Evolutionary conservation across 2,113 vertebrate genomes (phyloP).

Genomic region (Gasterosteus nipponicus): DNA sequence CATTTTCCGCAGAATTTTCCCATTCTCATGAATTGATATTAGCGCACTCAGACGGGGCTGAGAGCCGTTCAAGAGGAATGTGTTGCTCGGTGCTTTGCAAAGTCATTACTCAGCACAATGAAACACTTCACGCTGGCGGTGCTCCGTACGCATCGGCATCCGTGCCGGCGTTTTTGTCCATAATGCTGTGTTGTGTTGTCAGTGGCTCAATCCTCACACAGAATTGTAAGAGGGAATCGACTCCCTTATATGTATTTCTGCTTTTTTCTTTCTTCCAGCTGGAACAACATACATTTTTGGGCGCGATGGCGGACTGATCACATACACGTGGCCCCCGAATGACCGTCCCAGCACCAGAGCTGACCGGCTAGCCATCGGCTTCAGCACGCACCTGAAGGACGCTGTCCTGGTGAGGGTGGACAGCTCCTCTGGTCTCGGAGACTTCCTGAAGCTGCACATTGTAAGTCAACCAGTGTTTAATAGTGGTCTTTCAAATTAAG

Average conservation of each 20-base stretch:
- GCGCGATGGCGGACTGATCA: conserved; percentile 96
- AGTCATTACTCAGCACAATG: conserved; percentile 67
- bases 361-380: conserved; percentile 97
- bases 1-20: conserved; percentile 47
- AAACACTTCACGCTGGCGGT: conserved; percentile 42
- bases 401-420: conserved; percentile 96
- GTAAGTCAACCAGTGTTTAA: conserved; percentile 85
- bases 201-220: conserved; percentile 11
- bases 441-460: conserved; percentile 98
- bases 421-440: conserved; percentile 95
- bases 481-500: not conserved
- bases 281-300: conserved; percentile 99
- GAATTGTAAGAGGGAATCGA: not conserved
- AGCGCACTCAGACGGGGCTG: conserved; percentile 63
- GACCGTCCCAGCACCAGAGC: conserved; percentile 97
- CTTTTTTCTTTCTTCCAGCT: conserved; percentile 78
- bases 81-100: conserved; percentile 54
- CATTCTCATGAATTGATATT: conserved; percentile 52
- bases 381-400: conserved; percentile 97
- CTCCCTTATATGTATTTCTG: conserved; percentile 13
- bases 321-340: conserved; percentile 98
- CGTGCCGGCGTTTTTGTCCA: conserved; percentile 37
- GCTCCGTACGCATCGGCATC: conserved; percentile 24
- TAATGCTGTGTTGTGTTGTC: conserved; percentile 46
- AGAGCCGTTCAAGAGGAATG: conserved; percentile 65